phyloP scores from a whole-genome alignment of 2,113 vertebrate genomes.

The Nematolebias whitei region DNA sequence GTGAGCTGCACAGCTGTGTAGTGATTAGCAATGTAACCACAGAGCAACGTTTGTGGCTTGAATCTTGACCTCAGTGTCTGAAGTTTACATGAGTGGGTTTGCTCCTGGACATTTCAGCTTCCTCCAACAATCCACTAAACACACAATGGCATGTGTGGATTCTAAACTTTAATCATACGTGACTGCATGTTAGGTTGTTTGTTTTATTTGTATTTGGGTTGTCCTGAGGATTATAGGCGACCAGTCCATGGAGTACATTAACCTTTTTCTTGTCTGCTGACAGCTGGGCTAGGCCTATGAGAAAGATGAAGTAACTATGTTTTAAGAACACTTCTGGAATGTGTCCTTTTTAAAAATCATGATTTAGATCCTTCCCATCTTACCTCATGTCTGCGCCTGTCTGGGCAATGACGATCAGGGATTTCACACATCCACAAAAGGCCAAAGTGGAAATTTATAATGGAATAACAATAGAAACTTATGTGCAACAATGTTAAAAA shows the following conservation, averaged over 20 bases:
- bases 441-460: slow-evolving; percentile 67
- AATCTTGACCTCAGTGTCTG: neutral
- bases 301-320: slow-evolving; percentile 13
- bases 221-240: neutral
- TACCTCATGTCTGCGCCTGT: slow-evolving; percentile 70
- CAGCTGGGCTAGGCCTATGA: neutral
- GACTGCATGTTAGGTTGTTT: neutral
- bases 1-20: neutral
- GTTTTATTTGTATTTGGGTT: neutral
- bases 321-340: slow-evolving; percentile 36
- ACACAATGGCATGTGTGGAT: neutral
- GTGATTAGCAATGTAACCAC: no score
- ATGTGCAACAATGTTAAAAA: slow-evolving; percentile 40
- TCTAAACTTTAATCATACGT: no score
- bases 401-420: slow-evolving; percentile 58
- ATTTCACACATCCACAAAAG: slow-evolving; percentile 56
- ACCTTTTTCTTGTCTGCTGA: neutral
- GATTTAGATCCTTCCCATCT: slow-evolving; percentile 60
- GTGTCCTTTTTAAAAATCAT: slow-evolving; percentile 53
- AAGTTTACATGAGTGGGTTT: neutral
- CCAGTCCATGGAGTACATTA: neutral
- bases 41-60: neutral
- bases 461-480: slow-evolving; percentile 61
- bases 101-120: neutral
- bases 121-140: neutral